phyloP scores from a whole-genome alignment of 2,797 vertebrate species.

The Acipenser oxyrinchus region DNA sequence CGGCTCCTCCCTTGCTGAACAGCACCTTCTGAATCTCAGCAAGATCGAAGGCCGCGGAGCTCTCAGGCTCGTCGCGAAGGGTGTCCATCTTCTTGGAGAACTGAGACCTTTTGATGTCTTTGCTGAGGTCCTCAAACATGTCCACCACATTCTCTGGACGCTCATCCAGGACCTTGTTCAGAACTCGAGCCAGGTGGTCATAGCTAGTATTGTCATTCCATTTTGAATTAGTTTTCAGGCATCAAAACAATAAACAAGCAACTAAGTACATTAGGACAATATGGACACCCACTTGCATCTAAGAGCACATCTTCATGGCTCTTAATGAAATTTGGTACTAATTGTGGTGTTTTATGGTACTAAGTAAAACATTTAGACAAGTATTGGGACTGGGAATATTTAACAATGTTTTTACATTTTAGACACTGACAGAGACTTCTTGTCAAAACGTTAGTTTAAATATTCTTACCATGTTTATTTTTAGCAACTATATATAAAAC shows the following conservation, averaged over 20 bases:
- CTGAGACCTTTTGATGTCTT: constrained; percentile 64
- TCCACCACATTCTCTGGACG: constrained; percentile 72
- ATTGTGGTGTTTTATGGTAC: background rate
- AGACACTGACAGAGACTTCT: no score
- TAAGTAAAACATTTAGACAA: background rate
- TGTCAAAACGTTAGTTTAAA: no score
- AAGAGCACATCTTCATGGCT: background rate
- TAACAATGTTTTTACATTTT: no score
- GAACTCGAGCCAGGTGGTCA: constrained; percentile 73
- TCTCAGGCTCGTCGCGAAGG: constrained; percentile 52
- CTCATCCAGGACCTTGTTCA: constrained; percentile 79
- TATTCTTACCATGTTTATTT: no score
- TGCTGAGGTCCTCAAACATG: constrained; percentile 78
- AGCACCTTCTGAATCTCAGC: constrained; percentile 67
- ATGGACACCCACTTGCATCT: no score
- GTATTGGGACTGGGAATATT: no score
- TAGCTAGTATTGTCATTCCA: constrained; percentile 57
- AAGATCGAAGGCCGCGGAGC: constrained; percentile 47
- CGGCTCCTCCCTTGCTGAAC: constrained; percentile 45
- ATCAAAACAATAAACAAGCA: no score
- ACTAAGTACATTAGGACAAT: no score
- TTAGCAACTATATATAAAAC: no score
- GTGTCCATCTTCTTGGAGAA: constrained; percentile 61
- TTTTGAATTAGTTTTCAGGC: background rate
- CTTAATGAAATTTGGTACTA: background rate